These are phyloP conservation scores for Ahaetulla prasina DNA, from an alignment of 2,113 vertebrate species.

Conservation along the genomic window DNA sequence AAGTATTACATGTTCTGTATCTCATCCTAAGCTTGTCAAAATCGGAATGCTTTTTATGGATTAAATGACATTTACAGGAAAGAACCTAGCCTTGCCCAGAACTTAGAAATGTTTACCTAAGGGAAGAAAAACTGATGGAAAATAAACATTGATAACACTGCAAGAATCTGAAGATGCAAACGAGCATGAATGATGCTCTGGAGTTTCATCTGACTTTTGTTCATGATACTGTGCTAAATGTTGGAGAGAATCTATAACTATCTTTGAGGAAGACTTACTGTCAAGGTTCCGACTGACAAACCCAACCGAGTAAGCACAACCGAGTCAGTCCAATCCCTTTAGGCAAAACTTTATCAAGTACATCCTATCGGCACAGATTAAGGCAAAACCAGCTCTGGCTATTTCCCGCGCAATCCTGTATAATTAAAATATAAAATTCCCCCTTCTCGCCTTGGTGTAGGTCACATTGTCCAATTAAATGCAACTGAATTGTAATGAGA, in stretches of 20 bases:
- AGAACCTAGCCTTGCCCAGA: conserved; percentile 41
- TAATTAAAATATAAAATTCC: not conserved
- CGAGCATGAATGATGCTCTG: conserved; percentile 12
- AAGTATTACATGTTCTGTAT: conserved; percentile 53
- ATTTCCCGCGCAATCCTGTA: not conserved
- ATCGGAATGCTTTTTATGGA: conserved; percentile 43
- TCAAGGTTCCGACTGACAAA: not conserved
- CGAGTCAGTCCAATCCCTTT: not conserved
- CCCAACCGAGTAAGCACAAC: not conserved
- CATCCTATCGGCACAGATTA: not conserved
- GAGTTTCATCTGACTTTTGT: not conserved
- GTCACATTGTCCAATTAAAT: not conserved
- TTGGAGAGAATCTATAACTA: not conserved
- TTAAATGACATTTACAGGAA: conserved; percentile 52
- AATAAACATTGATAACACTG: conserved; percentile 4
- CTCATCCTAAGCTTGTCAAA: conserved; percentile 48
- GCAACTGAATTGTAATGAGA: not conserved
- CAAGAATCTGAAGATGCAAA: conserved; percentile 2
- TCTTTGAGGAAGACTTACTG: not conserved
- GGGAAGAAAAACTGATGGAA: conserved; percentile 29
- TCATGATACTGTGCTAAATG: fast-evolving
- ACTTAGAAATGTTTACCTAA: conserved; percentile 55
- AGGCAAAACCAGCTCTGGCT: not conserved
- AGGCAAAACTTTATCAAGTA: not conserved
- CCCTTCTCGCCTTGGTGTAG: not conserved